Conservation (phyloP, 37 sponge, comb jelly and placozoan species). For the Mnemiopsis leidyi region DNA sequence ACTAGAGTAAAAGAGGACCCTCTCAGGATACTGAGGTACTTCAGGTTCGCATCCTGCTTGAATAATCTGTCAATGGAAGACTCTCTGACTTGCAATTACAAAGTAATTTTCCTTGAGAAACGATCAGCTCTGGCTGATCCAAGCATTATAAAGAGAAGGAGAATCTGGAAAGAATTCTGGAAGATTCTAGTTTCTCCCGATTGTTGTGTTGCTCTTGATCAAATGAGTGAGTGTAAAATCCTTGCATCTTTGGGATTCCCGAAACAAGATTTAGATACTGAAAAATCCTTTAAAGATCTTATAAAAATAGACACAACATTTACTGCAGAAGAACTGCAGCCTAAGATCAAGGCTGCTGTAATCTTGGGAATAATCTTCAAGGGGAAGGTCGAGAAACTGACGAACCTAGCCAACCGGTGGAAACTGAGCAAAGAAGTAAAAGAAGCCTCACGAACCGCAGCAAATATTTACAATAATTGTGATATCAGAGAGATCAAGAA, state of each 20-base stretch:
- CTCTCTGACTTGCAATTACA: neutral
- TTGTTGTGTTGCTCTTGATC: neutral
- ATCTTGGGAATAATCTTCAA: slow-evolving; percentile 38
- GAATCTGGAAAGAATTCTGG: slow-evolving; percentile 6
- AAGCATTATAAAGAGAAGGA: neutral
- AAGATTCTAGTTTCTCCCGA: neutral
- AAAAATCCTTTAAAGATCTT: neutral
- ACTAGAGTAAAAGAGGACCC: neutral
- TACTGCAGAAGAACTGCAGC: neutral
- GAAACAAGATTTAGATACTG: no score
- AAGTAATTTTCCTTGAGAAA: neutral
- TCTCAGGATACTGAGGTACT: slow-evolving; percentile 9
- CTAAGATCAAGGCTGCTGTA: neutral
- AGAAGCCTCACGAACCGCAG: no score
- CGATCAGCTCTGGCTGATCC: neutral
- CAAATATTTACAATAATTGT: no score
- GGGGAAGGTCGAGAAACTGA: neutral
- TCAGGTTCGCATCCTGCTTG: slow-evolving; percentile 32
- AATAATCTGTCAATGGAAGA: neutral
- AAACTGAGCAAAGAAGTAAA: no score
- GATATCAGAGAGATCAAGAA: no score
- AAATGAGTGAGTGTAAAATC: neutral
- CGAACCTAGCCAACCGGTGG: no score
- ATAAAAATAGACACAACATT: neutral
- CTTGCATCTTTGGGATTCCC: neutral